Base-by-base conservation (phyloP, 2,797 vertebrate genomes). In the Carduelis carduelis region DNA sequence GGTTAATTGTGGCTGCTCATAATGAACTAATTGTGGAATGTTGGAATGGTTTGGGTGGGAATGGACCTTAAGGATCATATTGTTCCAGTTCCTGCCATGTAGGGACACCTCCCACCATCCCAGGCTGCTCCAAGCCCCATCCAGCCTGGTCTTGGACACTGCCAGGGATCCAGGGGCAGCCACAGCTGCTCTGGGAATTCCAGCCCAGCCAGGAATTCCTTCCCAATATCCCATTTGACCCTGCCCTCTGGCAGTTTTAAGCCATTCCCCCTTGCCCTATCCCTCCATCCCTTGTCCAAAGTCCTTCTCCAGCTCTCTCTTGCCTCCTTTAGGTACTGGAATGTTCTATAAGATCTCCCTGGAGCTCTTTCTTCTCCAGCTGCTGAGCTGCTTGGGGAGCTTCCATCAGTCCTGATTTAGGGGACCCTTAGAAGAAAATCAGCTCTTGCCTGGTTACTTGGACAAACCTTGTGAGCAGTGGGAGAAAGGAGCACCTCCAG, bases 401-500 rank as follows among this genome's bases (percentile, higher is more conserved):
- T 77, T 66, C 68, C 28, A 50, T 28, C 35, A 72, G 10, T 47
- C 20, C n/a, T 9, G 7, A 4, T 64, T 69, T 68, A 64, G 41
- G 5, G 12, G 18, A 44, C 11, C 60, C 11, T 52, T 9, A 7
- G 12, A 17, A 35, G 23, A 55, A 55, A 63, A 37, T 10, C 52
- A 20, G 0, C 3, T 20, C 23, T 70, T 37, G 11, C 23, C 9
- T 0, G 0, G 17, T 35, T 19, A 3, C 22, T 76, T 6, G 20
- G 27, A 20, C 61, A 53, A 83, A 14, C 17, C 11, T 26, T 20
- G 23, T 7, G 41, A 69, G 15, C 24, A 46, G 10, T 21, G 43
- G 47, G 46, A 72, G 69, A 32, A 93, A 75, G 43, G 12, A 41
- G 3, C 26, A 15, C 8, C 59, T 56, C 24, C 21, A 79, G 28